A percentile compares a stretch with the other conserved stretches of the same genome.
Evolutionary conservation across 2,888 invertebrate genomes (phyloP).

Genomic region (Catocala fraxini): DNA sequence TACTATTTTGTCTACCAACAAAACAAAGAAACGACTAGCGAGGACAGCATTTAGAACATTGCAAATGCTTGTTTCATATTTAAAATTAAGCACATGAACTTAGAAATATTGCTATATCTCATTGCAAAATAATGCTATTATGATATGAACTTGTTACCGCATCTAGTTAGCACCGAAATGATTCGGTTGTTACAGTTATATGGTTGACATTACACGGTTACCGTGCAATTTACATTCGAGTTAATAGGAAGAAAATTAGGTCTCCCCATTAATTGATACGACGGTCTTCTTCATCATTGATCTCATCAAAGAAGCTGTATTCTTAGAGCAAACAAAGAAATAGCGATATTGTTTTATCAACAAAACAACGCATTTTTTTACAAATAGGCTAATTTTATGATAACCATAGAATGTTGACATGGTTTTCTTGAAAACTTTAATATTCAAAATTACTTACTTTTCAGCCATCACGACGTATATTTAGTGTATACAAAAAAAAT

Average conservation of each 20-base stretch:
- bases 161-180: constrained; percentile 34
- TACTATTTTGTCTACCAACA: neutral
- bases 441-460: constrained; percentile 70
- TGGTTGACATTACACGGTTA: constrained; percentile 41
- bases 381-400: constrained; percentile 61
- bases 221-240: constrained; percentile 25
- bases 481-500: constrained; percentile 61
- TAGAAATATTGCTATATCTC: neutral
- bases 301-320: constrained; percentile 15
- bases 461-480: constrained; percentile 76
- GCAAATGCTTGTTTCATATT: neutral
- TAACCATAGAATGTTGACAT: constrained; percentile 65
- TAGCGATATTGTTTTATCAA: constrained; percentile 18
- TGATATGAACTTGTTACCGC: neutral
- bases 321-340: constrained; percentile 12
- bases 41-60: neutral
- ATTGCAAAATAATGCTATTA: neutral
- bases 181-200: constrained; percentile 41
- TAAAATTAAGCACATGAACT: neutral
- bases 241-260: constrained; percentile 34
- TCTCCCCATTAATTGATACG: constrained; percentile 24
- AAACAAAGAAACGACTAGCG: constrained; percentile 10
- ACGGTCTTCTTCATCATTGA: constrained; percentile 24
- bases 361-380: constrained; percentile 43
- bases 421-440: constrained; percentile 46